Evolutionary conservation across 1,140 invertebrate genomes (phyloP).

Genomic region (Colletes gigas): DNA sequence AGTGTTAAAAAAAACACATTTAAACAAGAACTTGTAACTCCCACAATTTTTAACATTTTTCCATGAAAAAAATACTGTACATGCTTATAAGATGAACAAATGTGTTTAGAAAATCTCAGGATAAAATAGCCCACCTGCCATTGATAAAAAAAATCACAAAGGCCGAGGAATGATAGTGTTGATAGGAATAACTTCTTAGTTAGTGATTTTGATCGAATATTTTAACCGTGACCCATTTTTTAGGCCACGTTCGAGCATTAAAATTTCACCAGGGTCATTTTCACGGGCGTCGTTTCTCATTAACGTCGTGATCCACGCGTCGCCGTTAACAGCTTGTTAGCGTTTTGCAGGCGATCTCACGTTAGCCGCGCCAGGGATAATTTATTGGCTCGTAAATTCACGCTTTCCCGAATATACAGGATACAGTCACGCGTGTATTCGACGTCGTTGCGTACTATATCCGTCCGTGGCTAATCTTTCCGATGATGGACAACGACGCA

Average conservation of each 20-base stretch:
- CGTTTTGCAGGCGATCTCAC: slow-evolving; percentile 67
- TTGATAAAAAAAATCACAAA: too few relatives aligned
- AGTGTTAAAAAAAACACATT: too few relatives aligned
- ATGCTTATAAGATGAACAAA: too few relatives aligned
- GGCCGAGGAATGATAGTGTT: too few relatives aligned
- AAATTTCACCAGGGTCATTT: slow-evolving; percentile 22
- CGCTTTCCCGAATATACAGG: slow-evolving; percentile 74
- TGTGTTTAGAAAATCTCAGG: too few relatives aligned
- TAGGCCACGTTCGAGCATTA: neutral
- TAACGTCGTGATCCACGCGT: slow-evolving; percentile 63
- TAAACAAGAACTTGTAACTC: too few relatives aligned
- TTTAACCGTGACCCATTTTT: too few relatives aligned
- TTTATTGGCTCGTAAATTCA: slow-evolving; percentile 78
- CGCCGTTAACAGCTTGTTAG: slow-evolving; percentile 75
- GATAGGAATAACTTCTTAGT: too few relatives aligned
- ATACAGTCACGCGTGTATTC: slow-evolving; percentile 17
- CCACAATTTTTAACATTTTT: too few relatives aligned
- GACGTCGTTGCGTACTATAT: slow-evolving; percentile 6
- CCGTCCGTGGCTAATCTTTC: slow-evolving; percentile 32
- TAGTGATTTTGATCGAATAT: too few relatives aligned
- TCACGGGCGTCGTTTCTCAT: slow-evolving; percentile 62
- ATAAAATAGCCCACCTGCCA: too few relatives aligned
- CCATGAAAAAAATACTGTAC: too few relatives aligned
- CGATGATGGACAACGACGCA: slow-evolving; percentile 15
- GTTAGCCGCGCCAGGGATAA: slow-evolving; percentile 69